These are phyloP conservation scores for Aphidius ervi DNA, from an alignment of 1,140 invertebrate species.

Conservation along the genomic window DNA sequence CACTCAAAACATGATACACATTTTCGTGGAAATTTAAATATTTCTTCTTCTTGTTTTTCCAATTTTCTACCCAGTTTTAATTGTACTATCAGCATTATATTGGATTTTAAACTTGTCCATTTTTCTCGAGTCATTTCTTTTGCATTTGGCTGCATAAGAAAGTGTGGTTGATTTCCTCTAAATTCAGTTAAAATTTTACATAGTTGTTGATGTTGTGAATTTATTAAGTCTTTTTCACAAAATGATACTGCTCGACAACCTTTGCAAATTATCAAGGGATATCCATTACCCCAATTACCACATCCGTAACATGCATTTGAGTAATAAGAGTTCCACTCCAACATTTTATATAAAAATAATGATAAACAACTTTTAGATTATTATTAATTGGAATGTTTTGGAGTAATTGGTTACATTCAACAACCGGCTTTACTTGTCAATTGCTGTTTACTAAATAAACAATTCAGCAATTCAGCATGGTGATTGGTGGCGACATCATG, in stretches of 20 bases:
- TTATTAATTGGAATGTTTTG: not conserved
- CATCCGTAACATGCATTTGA: slow-evolving; percentile 12
- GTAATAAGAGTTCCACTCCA: slow-evolving; percentile 14
- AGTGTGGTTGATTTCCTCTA: slow-evolving; percentile 12
- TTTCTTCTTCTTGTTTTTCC: slow-evolving; percentile 34
- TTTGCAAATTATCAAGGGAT: slow-evolving; percentile 33
- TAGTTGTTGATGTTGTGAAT: slow-evolving; percentile 36
- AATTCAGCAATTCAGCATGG: no score
- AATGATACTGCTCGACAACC: slow-evolving; percentile 33
- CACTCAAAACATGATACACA: slow-evolving; percentile 35
- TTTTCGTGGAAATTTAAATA: slow-evolving; percentile 37
- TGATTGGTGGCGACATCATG: no score
- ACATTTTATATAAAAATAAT: not conserved
- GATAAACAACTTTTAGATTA: no score
- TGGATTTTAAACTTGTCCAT: slow-evolving; percentile 33
- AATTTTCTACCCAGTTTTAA: slow-evolving; percentile 30
- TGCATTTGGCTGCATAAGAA: slow-evolving; percentile 19
- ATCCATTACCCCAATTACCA: slow-evolving; percentile 11
- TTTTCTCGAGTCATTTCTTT: slow-evolving; percentile 17
- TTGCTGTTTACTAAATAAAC: no score
- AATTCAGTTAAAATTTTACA: slow-evolving; percentile 32
- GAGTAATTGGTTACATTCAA: no score
- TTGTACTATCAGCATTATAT: slow-evolving; percentile 33
- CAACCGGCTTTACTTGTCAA: no score
- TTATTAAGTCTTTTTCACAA: slow-evolving; percentile 32